Evolutionary conservation across 2,888 invertebrate species (phyloP).

Genomic region (Eustalomyia histrio): DNA sequence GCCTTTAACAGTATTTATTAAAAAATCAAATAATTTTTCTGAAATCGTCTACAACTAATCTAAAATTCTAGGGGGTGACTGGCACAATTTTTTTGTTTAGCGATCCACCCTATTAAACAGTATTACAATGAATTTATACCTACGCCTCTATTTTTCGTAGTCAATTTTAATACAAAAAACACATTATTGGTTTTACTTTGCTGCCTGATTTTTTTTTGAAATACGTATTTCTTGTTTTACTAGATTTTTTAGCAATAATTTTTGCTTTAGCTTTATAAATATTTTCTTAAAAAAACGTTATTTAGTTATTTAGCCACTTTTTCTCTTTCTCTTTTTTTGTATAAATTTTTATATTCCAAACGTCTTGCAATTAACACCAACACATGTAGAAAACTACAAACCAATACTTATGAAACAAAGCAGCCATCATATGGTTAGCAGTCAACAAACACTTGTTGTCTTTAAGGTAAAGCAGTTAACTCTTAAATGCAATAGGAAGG

Average conservation of each 20-base stretch:
- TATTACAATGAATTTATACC: neutral
- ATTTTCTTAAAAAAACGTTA: conserved; percentile 34
- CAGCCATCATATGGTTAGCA: conserved; percentile 15
- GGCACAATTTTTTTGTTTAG: too few relatives aligned
- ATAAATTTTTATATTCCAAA: neutral
- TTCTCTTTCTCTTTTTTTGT: conserved; percentile 30
- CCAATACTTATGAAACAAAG: neutral
- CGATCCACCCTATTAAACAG: too few relatives aligned
- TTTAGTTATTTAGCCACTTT: conserved; percentile 48
- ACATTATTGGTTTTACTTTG: conserved; percentile 41
- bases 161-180: conserved; percentile 30
- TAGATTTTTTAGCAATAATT: conserved; percentile 47
- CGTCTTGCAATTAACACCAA: conserved; percentile 10
- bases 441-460: conserved; percentile 59
- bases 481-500: neutral
- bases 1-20: too few relatives aligned
- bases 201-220: conserved; percentile 15
- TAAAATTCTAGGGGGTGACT: too few relatives aligned
- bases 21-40: too few relatives aligned
- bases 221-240: conserved; percentile 53
- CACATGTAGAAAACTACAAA: conserved; percentile 1
- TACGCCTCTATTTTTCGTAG: conserved; percentile 5
- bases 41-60: too few relatives aligned
- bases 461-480: conserved; percentile 2
- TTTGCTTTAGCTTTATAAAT: conserved; percentile 25